Evolutionary conservation across 2,797 vertebrate species (phyloP).

Genomic region (Microhierax caerulescens): DNA sequence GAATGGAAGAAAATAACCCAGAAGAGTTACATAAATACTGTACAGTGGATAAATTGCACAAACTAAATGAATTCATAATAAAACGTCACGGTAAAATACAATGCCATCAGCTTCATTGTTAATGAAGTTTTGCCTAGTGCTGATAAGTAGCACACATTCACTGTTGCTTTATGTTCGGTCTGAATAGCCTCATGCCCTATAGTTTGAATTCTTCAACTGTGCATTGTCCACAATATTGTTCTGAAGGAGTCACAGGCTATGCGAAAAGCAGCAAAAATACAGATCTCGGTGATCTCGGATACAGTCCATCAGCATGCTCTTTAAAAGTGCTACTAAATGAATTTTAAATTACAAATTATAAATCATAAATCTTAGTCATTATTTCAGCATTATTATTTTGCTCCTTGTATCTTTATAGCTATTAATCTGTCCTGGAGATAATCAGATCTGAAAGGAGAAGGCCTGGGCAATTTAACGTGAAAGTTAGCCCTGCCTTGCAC

Average conservation of each 20-base stretch:
- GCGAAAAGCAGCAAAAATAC: slow-evolving; percentile 36
- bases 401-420: background rate
- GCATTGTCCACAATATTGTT: slow-evolving; percentile 41
- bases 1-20: slow-evolving; percentile 69
- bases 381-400: background rate
- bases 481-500: background rate
- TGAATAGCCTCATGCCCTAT: slow-evolving; percentile 43
- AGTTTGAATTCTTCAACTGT: slow-evolving; percentile 48
- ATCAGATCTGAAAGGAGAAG: background rate
- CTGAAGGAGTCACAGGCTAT: slow-evolving; percentile 62
- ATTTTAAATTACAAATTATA: background rate
- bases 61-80: slow-evolving; percentile 64
- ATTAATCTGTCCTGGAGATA: background rate
- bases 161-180: slow-evolving; percentile 54
- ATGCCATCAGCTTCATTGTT: slow-evolving; percentile 45
- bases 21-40: slow-evolving; percentile 66
- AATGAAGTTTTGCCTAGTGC: slow-evolving; percentile 53
- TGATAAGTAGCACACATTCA: slow-evolving; percentile 58
- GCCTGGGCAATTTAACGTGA: background rate
- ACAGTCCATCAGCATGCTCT: background rate
- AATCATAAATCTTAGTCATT: background rate
- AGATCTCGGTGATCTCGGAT: background rate
- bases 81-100: slow-evolving; percentile 55
- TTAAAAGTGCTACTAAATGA: background rate
- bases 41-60: slow-evolving; percentile 64